These are phyloP conservation scores for Erebia palarica DNA, from an alignment of 2,888 invertebrate genomes.

Conservation along the genomic window DNA sequence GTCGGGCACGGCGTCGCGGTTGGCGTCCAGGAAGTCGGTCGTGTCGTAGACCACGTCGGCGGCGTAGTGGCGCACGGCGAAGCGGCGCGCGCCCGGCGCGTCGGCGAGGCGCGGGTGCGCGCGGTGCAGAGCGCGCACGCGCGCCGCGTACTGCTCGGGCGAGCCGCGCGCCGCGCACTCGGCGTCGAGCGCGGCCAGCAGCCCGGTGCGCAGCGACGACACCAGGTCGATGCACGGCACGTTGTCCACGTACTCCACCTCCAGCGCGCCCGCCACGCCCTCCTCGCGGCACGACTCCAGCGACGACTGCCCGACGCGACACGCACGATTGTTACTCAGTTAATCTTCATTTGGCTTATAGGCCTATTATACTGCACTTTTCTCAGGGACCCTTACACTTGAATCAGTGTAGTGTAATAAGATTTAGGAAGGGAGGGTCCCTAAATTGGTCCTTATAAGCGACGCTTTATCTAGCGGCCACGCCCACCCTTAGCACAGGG, in stretches of 20 bases:
- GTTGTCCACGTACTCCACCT: slow-evolving; percentile 97
- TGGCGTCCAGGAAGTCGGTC: slow-evolving; percentile 93
- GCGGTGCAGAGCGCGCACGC: slow-evolving; percentile 65
- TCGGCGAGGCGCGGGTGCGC: slow-evolving; percentile 92
- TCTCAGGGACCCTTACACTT: no score
- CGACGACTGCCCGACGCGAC: slow-evolving; percentile 38
- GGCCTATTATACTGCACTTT: no score
- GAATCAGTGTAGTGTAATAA: no score
- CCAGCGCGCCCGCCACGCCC: slow-evolving; percentile 93
- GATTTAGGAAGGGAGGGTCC: no score
- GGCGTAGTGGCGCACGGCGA: slow-evolving; percentile 94
- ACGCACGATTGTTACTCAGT: no score
- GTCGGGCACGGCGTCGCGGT: slow-evolving; percentile 95
- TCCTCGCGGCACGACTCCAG: slow-evolving; percentile 95
- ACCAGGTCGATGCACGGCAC: slow-evolving; percentile 98
- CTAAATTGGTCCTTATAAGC: no score
- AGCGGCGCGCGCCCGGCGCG: slow-evolving; percentile 90
- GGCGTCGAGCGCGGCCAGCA: slow-evolving; percentile 95
- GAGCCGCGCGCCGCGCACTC: slow-evolving; percentile 93
- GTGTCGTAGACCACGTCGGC: slow-evolving; percentile 92
- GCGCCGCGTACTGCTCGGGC: slow-evolving; percentile 76
- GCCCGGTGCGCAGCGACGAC: slow-evolving; percentile 94
- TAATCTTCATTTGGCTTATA: no score
- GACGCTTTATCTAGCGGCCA: no score
- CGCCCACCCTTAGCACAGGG: no score